Evolutionary conservation across 2,113 vertebrate genomes (phyloP), one percentile per base, ranked within the genome.

Genomic region (Cervus canadensis): DNA sequence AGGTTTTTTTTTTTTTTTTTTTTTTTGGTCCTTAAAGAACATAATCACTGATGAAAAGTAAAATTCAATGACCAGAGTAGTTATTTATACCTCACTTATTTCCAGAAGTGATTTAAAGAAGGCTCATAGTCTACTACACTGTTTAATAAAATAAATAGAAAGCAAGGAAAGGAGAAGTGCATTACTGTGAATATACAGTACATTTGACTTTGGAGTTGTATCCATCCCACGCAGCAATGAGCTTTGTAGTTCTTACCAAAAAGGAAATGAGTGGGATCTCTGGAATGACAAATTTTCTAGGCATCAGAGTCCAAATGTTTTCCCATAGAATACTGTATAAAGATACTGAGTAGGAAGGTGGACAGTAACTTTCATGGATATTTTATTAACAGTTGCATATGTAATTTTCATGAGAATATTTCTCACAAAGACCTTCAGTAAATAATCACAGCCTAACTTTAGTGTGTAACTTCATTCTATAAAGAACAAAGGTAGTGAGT

Each of bases 381-480:
- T 40, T 91, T 96, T 93, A 30, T 95, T 97, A 85, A 89, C 21
- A 59, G 79, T 89, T 88, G 52, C 74, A 43, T 74, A 50, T 6
- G 10, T 89, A 87, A 74, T 91, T 97, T 93, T 89, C 93, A 79
- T 26, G 33, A 93, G 33, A 57, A 50, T 92, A 43, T 89, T 94
- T 89, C 91, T 95, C 64, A 95, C 13, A 19, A 56, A 92, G 56
- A 89, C 71, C 71, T 52, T 98, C 14, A 52, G 26, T 94, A 83
- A 95, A 82, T 84, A 48, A 82, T 87, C 45, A 3, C 19, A 71
- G 56, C 48, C 71, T 87, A 40, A 57, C 79, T 85, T 96, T n/a
- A 52, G 40, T 14, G 16, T 86, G 60, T 57, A 89, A 12, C 82
- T 54, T 67, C 60, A 85, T 88, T 79, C 45, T 19, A 8, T 90